phyloP scores from a whole-genome alignment of 2,888 invertebrate species.

The Lepas anatifera region DNA sequence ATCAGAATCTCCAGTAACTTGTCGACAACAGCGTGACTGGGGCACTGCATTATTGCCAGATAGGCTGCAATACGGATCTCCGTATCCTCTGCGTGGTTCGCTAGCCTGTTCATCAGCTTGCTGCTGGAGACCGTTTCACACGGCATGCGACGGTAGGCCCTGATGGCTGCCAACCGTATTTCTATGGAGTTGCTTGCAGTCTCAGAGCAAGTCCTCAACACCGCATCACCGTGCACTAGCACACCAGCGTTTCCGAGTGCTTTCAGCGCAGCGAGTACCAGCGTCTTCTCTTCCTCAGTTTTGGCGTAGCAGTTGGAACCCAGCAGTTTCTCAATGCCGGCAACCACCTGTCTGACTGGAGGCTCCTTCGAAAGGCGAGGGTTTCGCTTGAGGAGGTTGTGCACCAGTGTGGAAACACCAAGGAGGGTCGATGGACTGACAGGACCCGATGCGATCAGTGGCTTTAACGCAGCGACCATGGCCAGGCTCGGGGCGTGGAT shows the following conservation, averaged over 20 bases:
- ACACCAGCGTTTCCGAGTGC: slow-evolving; percentile 79
- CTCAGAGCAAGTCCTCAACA: slow-evolving; percentile 52
- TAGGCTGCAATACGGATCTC: slow-evolving; percentile 81
- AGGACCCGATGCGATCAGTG: slow-evolving; percentile 30
- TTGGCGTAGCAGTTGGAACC: slow-evolving; percentile 28
- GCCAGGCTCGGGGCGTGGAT: slow-evolving; percentile 41
- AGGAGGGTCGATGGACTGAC: slow-evolving; percentile 48
- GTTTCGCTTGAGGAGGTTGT: slow-evolving; percentile 49
- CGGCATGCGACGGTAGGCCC: slow-evolving; percentile 44
- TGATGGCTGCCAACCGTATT: slow-evolving; percentile 64
- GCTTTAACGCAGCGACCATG: slow-evolving; percentile 36
- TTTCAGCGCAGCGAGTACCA: slow-evolving; percentile 63
- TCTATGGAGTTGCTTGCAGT: slow-evolving; percentile 50
- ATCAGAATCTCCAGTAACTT: slow-evolving; percentile 56
- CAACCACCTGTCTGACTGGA: slow-evolving; percentile 31
- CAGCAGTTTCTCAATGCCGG: slow-evolving; percentile 29
- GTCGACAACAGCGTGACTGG: slow-evolving; percentile 58
- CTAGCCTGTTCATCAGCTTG: slow-evolving; percentile 47
- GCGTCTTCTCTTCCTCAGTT: slow-evolving; percentile 23
- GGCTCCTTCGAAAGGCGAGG: slow-evolving; percentile 32
- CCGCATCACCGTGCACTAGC: slow-evolving; percentile 44
- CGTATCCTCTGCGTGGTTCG: slow-evolving; percentile 55
- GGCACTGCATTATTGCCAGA: slow-evolving; percentile 79
- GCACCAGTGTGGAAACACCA: slow-evolving; percentile 54
- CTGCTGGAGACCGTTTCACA: slow-evolving; percentile 30